Percentiles rank a stretch among this genome's conserved stretches.
These are phyloP conservation scores for Laspeyria flexula DNA, from an alignment of 2,888 invertebrate genomes.

Conservation along the genomic window DNA sequence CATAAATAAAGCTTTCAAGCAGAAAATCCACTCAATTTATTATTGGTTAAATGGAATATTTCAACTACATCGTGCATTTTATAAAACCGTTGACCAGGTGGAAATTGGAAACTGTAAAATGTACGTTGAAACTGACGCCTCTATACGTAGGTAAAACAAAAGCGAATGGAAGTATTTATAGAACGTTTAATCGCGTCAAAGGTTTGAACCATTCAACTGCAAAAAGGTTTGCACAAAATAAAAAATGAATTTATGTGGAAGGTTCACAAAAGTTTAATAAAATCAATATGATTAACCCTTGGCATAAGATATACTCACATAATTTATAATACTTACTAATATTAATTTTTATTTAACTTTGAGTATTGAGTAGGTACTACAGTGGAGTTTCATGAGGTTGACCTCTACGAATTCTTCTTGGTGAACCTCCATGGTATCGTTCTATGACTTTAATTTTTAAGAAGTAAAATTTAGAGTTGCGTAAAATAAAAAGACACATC, in stretches of 20 bases:
- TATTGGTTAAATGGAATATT: not conserved
- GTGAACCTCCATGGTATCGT: too few relatives aligned
- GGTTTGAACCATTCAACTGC: constrained; percentile 1
- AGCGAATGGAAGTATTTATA: constrained; percentile 2
- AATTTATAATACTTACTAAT: too few relatives aligned
- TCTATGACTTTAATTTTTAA: too few relatives aligned
- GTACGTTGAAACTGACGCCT: not conserved
- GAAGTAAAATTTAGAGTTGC: too few relatives aligned
- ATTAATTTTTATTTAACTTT: too few relatives aligned
- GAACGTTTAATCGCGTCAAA: not conserved
- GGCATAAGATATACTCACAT: too few relatives aligned
- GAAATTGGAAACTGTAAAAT: not conserved
- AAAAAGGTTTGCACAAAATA: constrained; percentile 6
- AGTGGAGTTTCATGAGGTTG: too few relatives aligned
- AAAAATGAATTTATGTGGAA: not conserved
- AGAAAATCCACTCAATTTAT: not conserved
- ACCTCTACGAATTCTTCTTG: too few relatives aligned
- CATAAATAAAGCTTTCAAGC: not conserved
- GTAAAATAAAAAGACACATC: too few relatives aligned
- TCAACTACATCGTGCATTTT: not conserved
- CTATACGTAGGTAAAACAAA: not conserved
- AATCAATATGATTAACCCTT: too few relatives aligned
- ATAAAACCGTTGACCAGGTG: not conserved
- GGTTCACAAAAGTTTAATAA: not conserved
- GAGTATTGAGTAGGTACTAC: too few relatives aligned